Base-by-base conservation (phyloP, 53 echinoderm and acorn worm genomes). In the Mesocentrotus franciscanus region DNA sequence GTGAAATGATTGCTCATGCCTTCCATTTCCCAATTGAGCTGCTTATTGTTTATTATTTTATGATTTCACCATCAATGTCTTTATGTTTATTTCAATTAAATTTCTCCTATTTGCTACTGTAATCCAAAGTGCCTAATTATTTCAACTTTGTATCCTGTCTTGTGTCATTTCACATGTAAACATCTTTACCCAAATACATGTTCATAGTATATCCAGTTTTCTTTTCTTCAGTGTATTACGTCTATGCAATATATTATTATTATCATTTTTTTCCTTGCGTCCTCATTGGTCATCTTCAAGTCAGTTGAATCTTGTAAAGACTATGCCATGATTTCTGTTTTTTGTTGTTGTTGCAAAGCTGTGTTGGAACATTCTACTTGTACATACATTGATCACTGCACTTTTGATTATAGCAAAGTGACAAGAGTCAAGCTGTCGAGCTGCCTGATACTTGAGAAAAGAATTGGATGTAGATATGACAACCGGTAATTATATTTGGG, bases 141-240 rank as follows among this genome's bases (percentile, higher is more conserved):
- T 49, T 87, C 12, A 87, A 87, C 27, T 22, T 49, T 85, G 85
- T 85, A 6, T 58, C 87, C 12, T 87, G 14, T 58, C 57, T 8
- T 58, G 27, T 87, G 29, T 58, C 58, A 87, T 87, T 87, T 87
- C 18, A 87, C 87, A 57, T 57, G 87, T 87, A 87, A 87, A 87
- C 58, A 87, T 85, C 26, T 85, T 55, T 57, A 87, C 59, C 87
- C n/a, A 87, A 84, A 87, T 26, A 27, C 59, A 27, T 87, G 87
- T 27, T 87, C 58, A 87, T 57, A 29, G 87, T 87, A n/a, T 56
- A 57, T 87, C 58, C 58, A 33, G n/a, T 87, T 87, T 56, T 87
- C 87, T 87, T 84, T 87, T 87, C 58, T 58, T 87, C 57, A 57
- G 13, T 87, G 87, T 87, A 87, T 58, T 30, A 87, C n/a, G 87